A percentile compares a stretch with the other conserved stretches of the same genome.
Evolutionary conservation across 2,113 vertebrate genomes (phyloP).

Genomic region (Dolichallabes microphthalmus): DNA sequence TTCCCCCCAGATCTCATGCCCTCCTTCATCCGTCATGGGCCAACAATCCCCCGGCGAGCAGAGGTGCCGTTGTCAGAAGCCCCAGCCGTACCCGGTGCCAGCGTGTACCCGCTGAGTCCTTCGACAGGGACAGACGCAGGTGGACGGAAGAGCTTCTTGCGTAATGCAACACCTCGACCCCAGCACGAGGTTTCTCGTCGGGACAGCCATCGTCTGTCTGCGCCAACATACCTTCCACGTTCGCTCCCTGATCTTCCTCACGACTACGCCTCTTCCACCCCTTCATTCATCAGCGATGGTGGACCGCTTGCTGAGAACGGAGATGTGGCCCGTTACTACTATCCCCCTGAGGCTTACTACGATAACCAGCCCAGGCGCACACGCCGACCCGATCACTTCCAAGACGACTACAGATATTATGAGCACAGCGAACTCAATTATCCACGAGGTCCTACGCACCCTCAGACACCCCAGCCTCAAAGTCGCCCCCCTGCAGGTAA

Average conservation of each 20-base stretch:
- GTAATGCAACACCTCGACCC: slow-evolving; percentile 78
- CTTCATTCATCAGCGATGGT: slow-evolving; percentile 84
- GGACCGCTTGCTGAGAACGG: slow-evolving; percentile 83
- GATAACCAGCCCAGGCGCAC: slow-evolving; percentile 69
- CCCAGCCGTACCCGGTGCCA: slow-evolving; percentile 54
- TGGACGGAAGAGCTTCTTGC: slow-evolving; percentile 86
- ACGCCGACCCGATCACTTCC: slow-evolving; percentile 75
- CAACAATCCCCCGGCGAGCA: slow-evolving; percentile 90
- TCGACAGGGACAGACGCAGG: slow-evolving; percentile 73
- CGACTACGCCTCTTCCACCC: slow-evolving; percentile 86
- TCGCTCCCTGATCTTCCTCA: slow-evolving; percentile 82
- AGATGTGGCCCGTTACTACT: slow-evolving; percentile 81
- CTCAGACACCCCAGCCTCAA: slow-evolving; percentile 75
- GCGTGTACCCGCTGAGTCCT: slow-evolving; percentile 60
- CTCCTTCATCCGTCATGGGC: slow-evolving; percentile 97
- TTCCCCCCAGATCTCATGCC: slow-evolving; percentile 88
- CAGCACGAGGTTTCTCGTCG: slow-evolving; percentile 84
- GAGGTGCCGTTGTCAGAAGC: slow-evolving; percentile 80
- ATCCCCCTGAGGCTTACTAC: slow-evolving; percentile 81
- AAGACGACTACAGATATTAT: slow-evolving; percentile 91
- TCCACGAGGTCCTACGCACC: slow-evolving; percentile 78
- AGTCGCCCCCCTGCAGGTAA: slow-evolving; percentile 85
- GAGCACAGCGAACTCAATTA: slow-evolving; percentile 82
- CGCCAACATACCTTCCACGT: slow-evolving; percentile 85
- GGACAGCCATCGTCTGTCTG: slow-evolving; percentile 91